These are phyloP conservation scores for Orestias chungarensis DNA, from an alignment of 2,797 vertebrate genomes.

Conservation along the genomic window DNA sequence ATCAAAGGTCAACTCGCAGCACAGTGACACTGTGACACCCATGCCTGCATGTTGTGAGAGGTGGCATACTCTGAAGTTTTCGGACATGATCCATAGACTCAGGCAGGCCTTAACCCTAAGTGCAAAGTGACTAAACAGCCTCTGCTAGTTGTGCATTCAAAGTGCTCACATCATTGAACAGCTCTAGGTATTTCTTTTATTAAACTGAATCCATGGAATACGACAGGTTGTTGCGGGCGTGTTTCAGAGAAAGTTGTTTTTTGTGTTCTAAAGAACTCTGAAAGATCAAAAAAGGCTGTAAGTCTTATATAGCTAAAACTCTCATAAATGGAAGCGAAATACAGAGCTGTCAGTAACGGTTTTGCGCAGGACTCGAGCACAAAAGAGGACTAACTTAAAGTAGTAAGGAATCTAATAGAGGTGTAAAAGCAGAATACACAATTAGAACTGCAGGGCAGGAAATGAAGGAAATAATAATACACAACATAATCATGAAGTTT, in stretches of 20 bases:
- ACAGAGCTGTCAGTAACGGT: background rate
- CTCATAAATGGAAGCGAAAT: background rate
- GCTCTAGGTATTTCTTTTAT: constrained; percentile 11
- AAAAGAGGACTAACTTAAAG: background rate
- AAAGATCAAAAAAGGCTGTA: constrained; percentile 30
- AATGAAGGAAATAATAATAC: background rate
- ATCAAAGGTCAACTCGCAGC: constrained; percentile 69
- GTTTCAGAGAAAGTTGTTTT: constrained; percentile 45
- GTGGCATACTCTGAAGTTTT: constrained; percentile 63
- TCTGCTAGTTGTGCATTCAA: constrained; percentile 28
- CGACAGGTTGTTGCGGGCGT: constrained; percentile 31
- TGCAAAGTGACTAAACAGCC: constrained; percentile 44
- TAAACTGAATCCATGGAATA: constrained; percentile 14
- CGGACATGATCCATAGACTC: constrained; percentile 63
- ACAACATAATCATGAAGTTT: background rate
- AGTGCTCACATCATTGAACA: constrained; percentile 38
- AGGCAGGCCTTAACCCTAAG: constrained; percentile 54
- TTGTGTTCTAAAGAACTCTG: constrained; percentile 33
- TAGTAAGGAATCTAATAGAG: background rate
- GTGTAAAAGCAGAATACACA: background rate
- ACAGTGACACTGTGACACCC: constrained; percentile 60
- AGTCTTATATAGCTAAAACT: background rate
- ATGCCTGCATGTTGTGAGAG: constrained; percentile 53
- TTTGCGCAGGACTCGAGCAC: background rate
- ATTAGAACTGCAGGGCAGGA: background rate